These are phyloP conservation scores for Maccullochella peelii DNA, from an alignment of 2,113 vertebrate genomes.

Conservation along the genomic window DNA sequence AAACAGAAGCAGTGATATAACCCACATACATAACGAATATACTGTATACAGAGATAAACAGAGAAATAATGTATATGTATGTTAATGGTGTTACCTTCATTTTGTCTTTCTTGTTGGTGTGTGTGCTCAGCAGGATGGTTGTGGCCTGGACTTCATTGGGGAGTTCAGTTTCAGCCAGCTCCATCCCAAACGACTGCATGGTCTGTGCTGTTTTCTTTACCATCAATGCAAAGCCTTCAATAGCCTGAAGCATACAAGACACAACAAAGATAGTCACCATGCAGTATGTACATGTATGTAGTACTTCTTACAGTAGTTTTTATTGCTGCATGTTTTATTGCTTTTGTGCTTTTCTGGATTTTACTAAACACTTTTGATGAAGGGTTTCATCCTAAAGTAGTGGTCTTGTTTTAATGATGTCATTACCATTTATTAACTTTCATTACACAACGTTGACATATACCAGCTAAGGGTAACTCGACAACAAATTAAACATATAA, in stretches of 20 bases:
- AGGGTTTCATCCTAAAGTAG: not conserved
- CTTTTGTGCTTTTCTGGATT: not conserved
- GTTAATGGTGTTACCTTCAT: conserved; percentile 88
- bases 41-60: not conserved
- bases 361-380: not conserved
- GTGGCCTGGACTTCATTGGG: conserved; percentile 94
- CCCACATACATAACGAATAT: not conserved
- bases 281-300: no score
- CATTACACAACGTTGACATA: not conserved
- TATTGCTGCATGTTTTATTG: not conserved
- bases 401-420: not conserved
- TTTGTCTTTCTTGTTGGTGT: conserved; percentile 89
- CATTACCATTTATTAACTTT: not conserved
- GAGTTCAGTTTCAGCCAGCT: conserved; percentile 95
- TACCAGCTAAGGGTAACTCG: not conserved
- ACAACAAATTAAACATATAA: not conserved
- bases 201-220: conserved; percentile 96
- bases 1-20: not conserved
- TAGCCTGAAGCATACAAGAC: conserved; percentile 86
- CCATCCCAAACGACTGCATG: conserved; percentile 93
- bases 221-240: conserved; percentile 95
- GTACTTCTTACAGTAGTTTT: not conserved
- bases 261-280: conserved; percentile 5
- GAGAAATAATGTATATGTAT: not conserved
- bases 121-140: conserved; percentile 86